phyloP scores from a whole-genome alignment of 2,113 vertebrate genomes.

The Sinocyclocheilus rhinocerous region DNA sequence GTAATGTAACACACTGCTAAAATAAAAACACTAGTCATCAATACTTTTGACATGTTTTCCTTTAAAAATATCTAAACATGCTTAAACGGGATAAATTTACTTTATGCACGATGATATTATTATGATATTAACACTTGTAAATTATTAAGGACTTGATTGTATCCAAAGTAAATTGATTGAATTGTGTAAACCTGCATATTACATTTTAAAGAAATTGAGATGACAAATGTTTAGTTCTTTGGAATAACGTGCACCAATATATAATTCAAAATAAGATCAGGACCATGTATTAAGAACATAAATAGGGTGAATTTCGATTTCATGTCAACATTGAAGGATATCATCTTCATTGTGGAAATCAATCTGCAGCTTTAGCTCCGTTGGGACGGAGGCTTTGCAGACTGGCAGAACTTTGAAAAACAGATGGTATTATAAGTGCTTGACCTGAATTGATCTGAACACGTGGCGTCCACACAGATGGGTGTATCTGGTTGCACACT shows the following conservation, averaged over 20 bases:
- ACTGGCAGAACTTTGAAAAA: background rate
- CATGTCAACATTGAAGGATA: background rate
- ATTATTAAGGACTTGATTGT: no score
- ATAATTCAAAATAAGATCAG: no score
- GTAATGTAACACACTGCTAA: background rate
- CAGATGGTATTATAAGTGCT: slow-evolving; percentile 9
- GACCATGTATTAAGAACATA: background rate
- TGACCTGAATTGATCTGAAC: background rate
- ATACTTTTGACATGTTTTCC: no score
- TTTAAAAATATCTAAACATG: background rate
- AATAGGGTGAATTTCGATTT: background rate
- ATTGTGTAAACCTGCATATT: no score
- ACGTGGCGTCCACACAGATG: background rate
- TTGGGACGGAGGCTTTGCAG: background rate
- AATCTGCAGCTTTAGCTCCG: background rate
- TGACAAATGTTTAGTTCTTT: no score
- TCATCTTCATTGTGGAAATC: background rate
- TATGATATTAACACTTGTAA: no score
- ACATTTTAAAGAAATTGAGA: no score
- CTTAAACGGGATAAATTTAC: background rate
- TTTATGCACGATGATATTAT: no score
- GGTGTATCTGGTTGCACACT: background rate
- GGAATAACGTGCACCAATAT: no score
- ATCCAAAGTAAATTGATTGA: no score
- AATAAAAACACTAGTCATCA: background rate